Evolutionary conservation across 2,888 invertebrate genomes (phyloP).

Genomic region (Eudasyphora cyanicolor): DNA sequence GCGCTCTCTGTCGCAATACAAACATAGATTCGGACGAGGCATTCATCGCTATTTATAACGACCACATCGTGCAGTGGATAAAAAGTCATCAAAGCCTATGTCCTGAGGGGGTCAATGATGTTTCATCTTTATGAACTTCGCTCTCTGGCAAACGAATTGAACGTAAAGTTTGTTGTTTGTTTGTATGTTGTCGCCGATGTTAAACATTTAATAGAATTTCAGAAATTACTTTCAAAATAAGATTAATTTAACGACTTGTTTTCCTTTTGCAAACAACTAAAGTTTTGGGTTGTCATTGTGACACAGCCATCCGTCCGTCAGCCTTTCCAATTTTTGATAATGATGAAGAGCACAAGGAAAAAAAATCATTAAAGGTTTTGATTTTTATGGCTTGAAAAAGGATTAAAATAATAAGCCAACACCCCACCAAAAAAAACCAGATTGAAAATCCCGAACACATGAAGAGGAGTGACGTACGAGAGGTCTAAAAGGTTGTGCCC

Average conservation of each 20-base stretch:
- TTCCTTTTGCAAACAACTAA: slow-evolving; percentile 11
- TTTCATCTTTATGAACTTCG: slow-evolving; percentile 48
- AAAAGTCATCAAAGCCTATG: slow-evolving; percentile 42
- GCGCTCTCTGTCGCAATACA: not conserved
- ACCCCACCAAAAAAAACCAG: not conserved
- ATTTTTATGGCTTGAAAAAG: slow-evolving; percentile 39
- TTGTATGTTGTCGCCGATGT: slow-evolving; percentile 1
- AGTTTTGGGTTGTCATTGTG: not conserved
- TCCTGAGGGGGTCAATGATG: slow-evolving; percentile 44
- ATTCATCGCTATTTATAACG: not conserved
- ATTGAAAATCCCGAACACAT: not conserved
- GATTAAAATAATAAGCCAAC: slow-evolving; percentile 13
- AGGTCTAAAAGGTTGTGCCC: not conserved
- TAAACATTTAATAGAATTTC: slow-evolving; percentile 55
- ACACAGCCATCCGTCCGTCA: not conserved
- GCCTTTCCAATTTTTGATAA: slow-evolving; percentile 18
- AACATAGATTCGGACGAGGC: slow-evolving; percentile 1
- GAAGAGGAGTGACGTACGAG: not conserved
- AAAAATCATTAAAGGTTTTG: slow-evolving; percentile 40
- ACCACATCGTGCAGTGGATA: not conserved
- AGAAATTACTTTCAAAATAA: slow-evolving; percentile 51
- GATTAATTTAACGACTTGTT: slow-evolving; percentile 56
- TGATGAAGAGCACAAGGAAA: slow-evolving; percentile 13
- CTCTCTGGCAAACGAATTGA: not conserved
- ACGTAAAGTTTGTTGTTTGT: not conserved